Evolutionary conservation across 2,797 vertebrate species (phyloP), one percentile per base, ranked within the genome.

Genomic region (Sebastes vulpes): DNA sequence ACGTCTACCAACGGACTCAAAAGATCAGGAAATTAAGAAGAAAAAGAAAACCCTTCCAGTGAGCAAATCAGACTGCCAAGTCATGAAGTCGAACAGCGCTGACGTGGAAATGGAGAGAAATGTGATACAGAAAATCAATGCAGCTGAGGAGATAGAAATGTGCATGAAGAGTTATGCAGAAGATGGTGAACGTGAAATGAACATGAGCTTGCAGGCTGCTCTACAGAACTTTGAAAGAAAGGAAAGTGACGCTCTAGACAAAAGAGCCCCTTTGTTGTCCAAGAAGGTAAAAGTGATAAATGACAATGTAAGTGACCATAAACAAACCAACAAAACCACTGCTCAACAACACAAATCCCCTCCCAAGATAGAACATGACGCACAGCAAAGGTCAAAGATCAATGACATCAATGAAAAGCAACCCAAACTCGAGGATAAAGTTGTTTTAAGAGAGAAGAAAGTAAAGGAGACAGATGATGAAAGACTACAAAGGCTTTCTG

Each of bases 401-500:
- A 60, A 66, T n/a, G 11, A 74, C 53, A 26, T 2, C 2, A 59
- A 18, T 28, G 75, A 70, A 72, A 77, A 72, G 26, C 57, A 81
- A 26, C 61, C 85, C 6, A 79, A 77, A 23, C 12, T 46, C 23
- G 81, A 79, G 12, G 84, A 88, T 58, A 95, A 94, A 86, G 95
- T 96, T 68, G 93, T 96, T 81, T 85, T 96, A 16, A 92, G 95
- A 82, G 77, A 94, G 67, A 96, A 96, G 79, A 92, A 95, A 81
- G 82, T 31, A 64, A 85, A 25, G 29, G 94, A 96, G 91, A 96
- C 96, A 0, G 95, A 96, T 53, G 95, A 96, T 3, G 95, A 97
- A 65, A 95, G 96, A 80, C 81, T 95, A 26, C 96, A 97, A 82
- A 96, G 97, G 60, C 86, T 97, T 64, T 97, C 97, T 3, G 91